Base-by-base conservation (phyloP, 2,888 invertebrate species). In the Anoplius nigerrimus region DNA sequence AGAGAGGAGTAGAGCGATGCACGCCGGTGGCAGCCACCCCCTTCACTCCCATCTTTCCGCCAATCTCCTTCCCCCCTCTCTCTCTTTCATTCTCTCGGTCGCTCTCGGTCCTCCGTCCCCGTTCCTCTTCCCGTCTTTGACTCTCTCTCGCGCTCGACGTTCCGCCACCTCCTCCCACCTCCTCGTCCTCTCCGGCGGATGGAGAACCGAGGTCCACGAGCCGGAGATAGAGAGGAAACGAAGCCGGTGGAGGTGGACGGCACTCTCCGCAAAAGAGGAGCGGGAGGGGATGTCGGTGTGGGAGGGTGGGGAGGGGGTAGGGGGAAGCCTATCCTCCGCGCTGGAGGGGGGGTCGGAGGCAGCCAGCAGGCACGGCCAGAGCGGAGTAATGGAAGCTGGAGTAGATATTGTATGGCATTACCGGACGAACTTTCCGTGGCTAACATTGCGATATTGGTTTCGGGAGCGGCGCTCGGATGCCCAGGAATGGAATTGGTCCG, bases 361-460 rank as follows among this genome's bases (percentile, higher is more conserved):
- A 62, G 69, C 75, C 74, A 66, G 68, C 62, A 58, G 71, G 75
- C 71, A 80, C 76, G 75, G 76, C 69, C 77, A 74, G 78, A 79
- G 78, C 85, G 84, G 84, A 86, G 85, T 86, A 86, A 86, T 86
- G 86, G 86, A 85, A 87, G 87, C 87, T 85, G 81, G 81, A 86
- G 87, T 84, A 85, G 86, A 87, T 87, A 86, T 87, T 86, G 86
- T 85, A 86, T 84, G 86, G 86, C 82, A 87, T 87, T 87, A 87
- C 87, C 76, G 82, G 84, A 81, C 84, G 87, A 87, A 86, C 87
- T 87, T 86, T 81, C 80, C 80, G 81, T 81, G 79, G 82, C 77
- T 82, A 86, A 86, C 87, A 87, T 86, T 83, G 86, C 85, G 80
- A 87, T 87, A 87, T 87, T 87, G 87, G 87, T 87, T 87, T 87